phyloP scores from a whole-genome alignment of 2,797 vertebrate genomes.

The Cebuella pygmaea region DNA sequence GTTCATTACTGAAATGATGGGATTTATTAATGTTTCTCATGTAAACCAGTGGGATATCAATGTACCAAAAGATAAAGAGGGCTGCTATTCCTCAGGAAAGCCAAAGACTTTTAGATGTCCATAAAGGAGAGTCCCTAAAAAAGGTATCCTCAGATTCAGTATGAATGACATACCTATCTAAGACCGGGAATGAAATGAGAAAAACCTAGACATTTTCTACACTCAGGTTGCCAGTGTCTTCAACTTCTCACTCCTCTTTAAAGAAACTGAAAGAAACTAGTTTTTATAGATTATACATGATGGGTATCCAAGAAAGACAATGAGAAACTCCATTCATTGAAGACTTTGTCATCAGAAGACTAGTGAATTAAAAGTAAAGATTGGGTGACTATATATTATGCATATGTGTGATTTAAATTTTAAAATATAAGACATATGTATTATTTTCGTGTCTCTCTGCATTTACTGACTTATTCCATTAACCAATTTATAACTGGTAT shows the following conservation, averaged over 20 bases:
- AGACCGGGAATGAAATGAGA: background rate
- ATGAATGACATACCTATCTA: background rate
- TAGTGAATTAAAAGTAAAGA: background rate
- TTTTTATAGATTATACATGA: background rate
- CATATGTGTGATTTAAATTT: background rate
- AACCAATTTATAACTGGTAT: background rate
- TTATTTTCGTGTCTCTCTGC: background rate
- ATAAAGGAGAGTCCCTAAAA: background rate
- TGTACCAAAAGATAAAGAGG: background rate
- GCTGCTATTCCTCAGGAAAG: background rate
- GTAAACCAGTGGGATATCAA: background rate
- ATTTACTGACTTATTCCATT: background rate
- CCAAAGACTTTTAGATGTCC: background rate
- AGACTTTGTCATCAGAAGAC: background rate
- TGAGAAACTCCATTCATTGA: background rate
- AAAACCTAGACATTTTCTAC: background rate
- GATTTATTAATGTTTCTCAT: background rate
- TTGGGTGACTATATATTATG: background rate
- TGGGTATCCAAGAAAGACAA: background rate
- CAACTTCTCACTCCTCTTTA: background rate
- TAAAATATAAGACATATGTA: background rate
- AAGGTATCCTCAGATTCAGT: background rate
- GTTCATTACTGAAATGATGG: background rate
- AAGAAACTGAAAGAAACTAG: background rate
- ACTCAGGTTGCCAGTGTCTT: background rate